Conservation (phyloP, 2,888 invertebrate species). For the Esperia sulphurella region DNA sequence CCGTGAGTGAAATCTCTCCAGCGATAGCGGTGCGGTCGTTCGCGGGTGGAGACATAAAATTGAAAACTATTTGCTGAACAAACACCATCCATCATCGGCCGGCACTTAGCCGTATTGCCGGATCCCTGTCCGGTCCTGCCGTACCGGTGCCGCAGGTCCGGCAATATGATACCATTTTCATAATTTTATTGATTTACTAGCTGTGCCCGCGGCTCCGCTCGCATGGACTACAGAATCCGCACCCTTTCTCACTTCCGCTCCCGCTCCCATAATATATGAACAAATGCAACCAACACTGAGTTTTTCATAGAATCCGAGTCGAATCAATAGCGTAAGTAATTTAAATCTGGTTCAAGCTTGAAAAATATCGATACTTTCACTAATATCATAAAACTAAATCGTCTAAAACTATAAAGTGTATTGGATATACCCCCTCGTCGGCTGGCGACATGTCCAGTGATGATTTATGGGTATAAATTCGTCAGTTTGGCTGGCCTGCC, state of each 20-base stretch:
- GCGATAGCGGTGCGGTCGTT: constrained; percentile 11
- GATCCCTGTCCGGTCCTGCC: constrained; percentile 13
- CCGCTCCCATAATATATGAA: no score
- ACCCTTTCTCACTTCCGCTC: no score
- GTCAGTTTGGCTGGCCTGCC: neutral
- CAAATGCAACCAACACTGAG: no score
- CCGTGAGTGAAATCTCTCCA: constrained; percentile 32
- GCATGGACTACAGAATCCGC: no score
- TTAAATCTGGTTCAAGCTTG: no score
- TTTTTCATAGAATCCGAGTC: no score
- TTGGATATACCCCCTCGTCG: no score
- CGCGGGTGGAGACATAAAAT: constrained; percentile 49
- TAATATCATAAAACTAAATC: no score
- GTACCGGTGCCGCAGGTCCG: neutral
- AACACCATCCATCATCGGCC: constrained; percentile 69
- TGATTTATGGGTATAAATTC: constrained; percentile 29
- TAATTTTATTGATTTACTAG: neutral
- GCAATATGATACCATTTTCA: neutral
- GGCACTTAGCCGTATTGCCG: constrained; percentile 66
- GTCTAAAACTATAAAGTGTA: no score
- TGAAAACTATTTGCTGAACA: constrained; percentile 72
- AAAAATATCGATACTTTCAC: no score
- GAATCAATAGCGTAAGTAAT: no score
- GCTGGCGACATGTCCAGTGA: constrained; percentile 12
- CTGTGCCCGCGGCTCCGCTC: no score